phyloP scores from a whole-genome alignment of 2,113 vertebrate genomes.

The Syngnathus typhle region DNA sequence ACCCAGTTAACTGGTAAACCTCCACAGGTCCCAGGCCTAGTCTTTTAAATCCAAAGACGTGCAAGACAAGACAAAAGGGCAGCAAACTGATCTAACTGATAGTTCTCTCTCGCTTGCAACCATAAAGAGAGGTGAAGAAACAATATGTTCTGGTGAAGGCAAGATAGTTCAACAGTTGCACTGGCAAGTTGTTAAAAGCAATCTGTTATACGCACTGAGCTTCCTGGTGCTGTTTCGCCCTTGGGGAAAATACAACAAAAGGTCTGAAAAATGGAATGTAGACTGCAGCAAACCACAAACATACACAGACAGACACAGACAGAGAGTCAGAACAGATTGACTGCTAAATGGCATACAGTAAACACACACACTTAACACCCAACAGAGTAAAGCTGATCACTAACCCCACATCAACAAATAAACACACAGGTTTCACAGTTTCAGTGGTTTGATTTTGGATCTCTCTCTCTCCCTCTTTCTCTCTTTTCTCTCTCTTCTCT shows the following conservation, averaged over 20 bases:
- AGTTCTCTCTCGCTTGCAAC: constrained; percentile 10
- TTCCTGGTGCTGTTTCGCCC: constrained; percentile 47
- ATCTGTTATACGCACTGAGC: constrained; percentile 37
- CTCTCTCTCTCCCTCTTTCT: background rate
- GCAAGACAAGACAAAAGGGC: constrained; percentile 5
- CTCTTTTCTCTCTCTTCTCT: background rate
- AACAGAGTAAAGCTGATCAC: constrained; percentile 62
- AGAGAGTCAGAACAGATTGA: constrained; percentile 46
- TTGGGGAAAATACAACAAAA: constrained; percentile 55
- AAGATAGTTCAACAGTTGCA: constrained; percentile 7
- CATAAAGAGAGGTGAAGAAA: background rate
- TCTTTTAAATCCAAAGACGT: constrained; percentile 29
- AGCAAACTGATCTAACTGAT: constrained; percentile 23
- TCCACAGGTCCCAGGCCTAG: constrained; percentile 13
- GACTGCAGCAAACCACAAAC: constrained; percentile 48
- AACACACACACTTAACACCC: constrained; percentile 63
- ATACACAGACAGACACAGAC: constrained; percentile 10
- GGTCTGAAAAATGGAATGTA: constrained; percentile 44
- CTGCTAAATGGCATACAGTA: constrained; percentile 63
- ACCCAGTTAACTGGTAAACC: constrained; percentile 26
- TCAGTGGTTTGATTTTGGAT: constrained; percentile 25
- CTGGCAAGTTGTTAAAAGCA: constrained; percentile 37
- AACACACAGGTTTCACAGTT: constrained; percentile 28
- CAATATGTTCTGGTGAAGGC: constrained; percentile 7
- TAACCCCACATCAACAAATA: constrained; percentile 52